Evolutionary conservation across 2,888 invertebrate genomes (phyloP).

Genomic region (Psylliodes chrysocephalus): DNA sequence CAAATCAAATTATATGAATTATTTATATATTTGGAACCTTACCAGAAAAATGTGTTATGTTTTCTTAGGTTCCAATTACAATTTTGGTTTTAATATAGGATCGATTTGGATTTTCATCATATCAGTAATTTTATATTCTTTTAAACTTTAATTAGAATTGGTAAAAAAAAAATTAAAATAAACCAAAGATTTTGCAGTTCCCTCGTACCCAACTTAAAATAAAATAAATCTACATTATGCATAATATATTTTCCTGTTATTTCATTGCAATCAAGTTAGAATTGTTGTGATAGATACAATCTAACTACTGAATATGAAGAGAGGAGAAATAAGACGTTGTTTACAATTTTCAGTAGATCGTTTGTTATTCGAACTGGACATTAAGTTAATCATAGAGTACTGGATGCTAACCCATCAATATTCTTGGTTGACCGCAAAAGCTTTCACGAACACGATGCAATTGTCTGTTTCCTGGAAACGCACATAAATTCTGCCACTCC

Average conservation of each 20-base stretch:
- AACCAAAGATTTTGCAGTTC: background rate
- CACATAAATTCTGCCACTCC: background rate
- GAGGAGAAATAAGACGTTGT: conserved; percentile 28
- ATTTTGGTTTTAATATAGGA: too few relatives aligned
- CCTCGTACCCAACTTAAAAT: conserved; percentile 6
- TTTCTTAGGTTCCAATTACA: too few relatives aligned
- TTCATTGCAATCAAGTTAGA: conserved; percentile 18
- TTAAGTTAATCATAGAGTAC: conserved; percentile 34
- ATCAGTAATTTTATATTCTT: too few relatives aligned
- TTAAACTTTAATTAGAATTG: too few relatives aligned
- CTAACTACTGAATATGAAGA: conserved; percentile 26
- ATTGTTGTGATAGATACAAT: conserved; percentile 20
- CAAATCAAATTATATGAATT: too few relatives aligned
- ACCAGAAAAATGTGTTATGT: too few relatives aligned
- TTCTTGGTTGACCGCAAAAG: conserved; percentile 17
- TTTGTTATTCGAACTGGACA: conserved; percentile 34
- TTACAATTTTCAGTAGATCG: conserved; percentile 33
- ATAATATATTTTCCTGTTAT: conserved; percentile 27
- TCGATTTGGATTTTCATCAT: too few relatives aligned
- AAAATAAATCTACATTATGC: conserved; percentile 20
- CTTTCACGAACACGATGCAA: conserved; percentile 27
- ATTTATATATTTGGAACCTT: too few relatives aligned
- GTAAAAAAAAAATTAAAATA: too few relatives aligned
- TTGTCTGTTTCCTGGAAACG: conserved; percentile 20
- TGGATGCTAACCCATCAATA: conserved; percentile 28